A percentile compares a stretch with the other conserved stretches of the same genome.
Evolutionary conservation across 2,113 vertebrate genomes (phyloP).

Genomic region (Elephantulus edwardii): DNA sequence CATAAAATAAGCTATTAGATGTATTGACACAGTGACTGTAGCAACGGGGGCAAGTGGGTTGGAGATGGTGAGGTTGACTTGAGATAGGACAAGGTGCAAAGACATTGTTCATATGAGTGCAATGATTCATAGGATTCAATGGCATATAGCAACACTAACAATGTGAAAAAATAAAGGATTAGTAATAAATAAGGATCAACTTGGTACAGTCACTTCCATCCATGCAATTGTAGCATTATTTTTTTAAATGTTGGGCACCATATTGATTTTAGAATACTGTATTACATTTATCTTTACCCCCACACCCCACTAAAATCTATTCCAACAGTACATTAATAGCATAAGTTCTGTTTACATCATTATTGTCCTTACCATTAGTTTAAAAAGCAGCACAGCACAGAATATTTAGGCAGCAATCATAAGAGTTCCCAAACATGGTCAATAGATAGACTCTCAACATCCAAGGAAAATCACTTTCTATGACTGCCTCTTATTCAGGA

Average conservation of each 20-base stretch:
- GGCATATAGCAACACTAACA: no score
- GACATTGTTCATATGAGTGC: no score
- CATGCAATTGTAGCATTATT: conserved; percentile 76
- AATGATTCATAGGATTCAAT: no score
- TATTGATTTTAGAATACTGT: conserved; percentile 80
- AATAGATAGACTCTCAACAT: conserved; percentile 74
- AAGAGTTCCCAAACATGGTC: conserved; percentile 87
- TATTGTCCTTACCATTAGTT: conserved; percentile 82
- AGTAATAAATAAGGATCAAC: conserved; percentile 56
- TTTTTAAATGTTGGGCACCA: conserved; percentile 85
- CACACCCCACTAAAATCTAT: conserved; percentile 83
- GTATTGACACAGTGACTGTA: no score
- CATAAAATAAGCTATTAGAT: no score
- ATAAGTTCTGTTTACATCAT: conserved; percentile 89
- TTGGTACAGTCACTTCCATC: conserved; percentile 53
- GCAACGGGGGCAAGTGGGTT: no score
- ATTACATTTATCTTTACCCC: conserved; percentile 79
- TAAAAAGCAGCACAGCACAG: conserved; percentile 87
- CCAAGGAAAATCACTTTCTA: conserved; percentile 75
- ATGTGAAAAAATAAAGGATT: conserved; percentile 69
- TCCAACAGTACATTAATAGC: conserved; percentile 90
- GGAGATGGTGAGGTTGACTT: no score
- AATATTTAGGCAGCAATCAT: conserved; percentile 82
- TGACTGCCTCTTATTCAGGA: conserved; percentile 79
- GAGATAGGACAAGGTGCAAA: no score